Conservation (phyloP, 2,113 vertebrate species). For the Hemiscyllium ocellatum region DNA sequence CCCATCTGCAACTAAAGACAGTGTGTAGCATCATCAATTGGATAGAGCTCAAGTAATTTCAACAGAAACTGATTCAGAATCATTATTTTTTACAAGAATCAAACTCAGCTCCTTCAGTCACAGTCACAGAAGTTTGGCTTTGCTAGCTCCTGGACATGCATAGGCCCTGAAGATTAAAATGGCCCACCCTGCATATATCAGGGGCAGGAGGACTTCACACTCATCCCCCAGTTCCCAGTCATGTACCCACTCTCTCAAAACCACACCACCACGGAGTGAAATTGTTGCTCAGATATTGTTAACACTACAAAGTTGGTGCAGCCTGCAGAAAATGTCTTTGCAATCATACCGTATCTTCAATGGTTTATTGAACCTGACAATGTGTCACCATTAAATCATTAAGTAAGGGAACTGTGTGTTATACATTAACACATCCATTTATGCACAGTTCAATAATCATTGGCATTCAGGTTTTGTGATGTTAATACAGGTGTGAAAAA, state of each 20-base stretch:
- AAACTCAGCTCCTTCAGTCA: neutral
- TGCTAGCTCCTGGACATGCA: neutral
- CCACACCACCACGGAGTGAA: neutral
- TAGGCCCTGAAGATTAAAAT: neutral
- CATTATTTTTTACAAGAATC: no score
- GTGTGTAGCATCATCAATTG: no score
- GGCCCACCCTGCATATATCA: neutral
- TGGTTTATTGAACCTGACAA: neutral
- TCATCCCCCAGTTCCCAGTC: neutral
- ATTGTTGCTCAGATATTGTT: neutral
- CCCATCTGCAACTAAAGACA: no score
- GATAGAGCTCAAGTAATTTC: no score
- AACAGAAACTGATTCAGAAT: no score
- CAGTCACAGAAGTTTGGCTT: neutral
- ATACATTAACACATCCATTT: neutral
- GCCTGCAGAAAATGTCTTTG: neutral
- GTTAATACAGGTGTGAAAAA: neutral
- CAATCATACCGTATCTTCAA: neutral
- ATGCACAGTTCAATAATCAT: neutral
- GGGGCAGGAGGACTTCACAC: rapidly evolving
- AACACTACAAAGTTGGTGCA: neutral
- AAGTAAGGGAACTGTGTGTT: neutral
- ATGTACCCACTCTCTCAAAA: neutral
- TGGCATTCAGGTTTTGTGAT: neutral
- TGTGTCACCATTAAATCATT: neutral